A percentile compares a stretch with the other conserved stretches of the same genome.
Conservation (phyloP, 2,888 invertebrate genomes). For the Oxyteleia sp. region DNA sequence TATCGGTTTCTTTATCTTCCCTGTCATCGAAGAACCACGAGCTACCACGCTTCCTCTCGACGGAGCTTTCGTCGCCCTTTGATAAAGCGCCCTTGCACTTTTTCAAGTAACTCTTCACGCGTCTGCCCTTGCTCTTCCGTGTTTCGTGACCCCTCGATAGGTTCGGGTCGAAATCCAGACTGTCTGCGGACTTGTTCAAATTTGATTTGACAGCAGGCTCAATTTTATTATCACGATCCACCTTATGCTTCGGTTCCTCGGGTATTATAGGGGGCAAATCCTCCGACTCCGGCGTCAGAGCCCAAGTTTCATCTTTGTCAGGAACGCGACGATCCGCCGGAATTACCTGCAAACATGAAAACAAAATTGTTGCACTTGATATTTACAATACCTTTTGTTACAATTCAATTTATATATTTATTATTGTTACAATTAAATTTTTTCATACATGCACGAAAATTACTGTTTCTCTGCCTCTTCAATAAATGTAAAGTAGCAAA, state of each 20-base stretch:
- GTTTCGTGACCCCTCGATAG: conserved; percentile 86
- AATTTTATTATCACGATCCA: conserved; percentile 53
- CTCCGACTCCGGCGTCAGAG: conserved; percentile 80
- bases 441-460: too few species aligned
- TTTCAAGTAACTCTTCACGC: conserved; percentile 89
- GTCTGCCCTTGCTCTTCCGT: conserved; percentile 88
- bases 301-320: conserved; percentile 85
- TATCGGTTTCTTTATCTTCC: conserved; percentile 47
- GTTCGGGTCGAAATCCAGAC: conserved; percentile 76
- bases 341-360: conserved; percentile 81
- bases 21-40: conserved; percentile 82
- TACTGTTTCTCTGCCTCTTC: too few species aligned
- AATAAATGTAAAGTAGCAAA: too few species aligned
- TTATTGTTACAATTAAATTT: too few species aligned
- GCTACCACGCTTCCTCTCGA: conserved; percentile 81
- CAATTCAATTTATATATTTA: too few species aligned
- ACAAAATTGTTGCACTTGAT: too few species aligned
- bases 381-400: too few species aligned
- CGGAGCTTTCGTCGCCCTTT: conserved; percentile 79
- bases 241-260: conserved; percentile 76
- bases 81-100: conserved; percentile 88
- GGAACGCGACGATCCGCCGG: conserved; percentile 84
- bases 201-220: conserved; percentile 54
- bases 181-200: conserved; percentile 67
- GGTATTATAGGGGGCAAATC: conserved; percentile 61